Evolutionary conservation across 2,797 vertebrate species (phyloP).

Genomic region (Pithecia hirsuta): DNA sequence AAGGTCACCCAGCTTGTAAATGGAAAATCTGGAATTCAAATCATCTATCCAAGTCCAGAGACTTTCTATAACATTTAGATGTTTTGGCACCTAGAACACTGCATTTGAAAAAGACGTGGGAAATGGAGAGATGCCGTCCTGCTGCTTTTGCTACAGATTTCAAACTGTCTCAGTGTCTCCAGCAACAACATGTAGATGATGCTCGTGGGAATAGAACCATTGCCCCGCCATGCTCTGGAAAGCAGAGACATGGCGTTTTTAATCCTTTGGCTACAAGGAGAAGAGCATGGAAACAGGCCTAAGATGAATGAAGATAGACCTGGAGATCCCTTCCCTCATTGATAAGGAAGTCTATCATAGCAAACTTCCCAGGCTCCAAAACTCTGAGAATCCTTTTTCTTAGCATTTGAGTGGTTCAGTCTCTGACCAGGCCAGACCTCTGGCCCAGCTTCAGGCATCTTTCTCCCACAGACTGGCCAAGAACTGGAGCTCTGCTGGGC

Average conservation of each 20-base stretch:
- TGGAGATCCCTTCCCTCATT: not conserved
- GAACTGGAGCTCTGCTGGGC: not conserved
- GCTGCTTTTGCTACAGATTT: not conserved
- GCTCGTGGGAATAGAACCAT: not conserved
- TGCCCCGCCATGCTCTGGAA: not conserved
- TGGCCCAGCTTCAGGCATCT: not conserved
- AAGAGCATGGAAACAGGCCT: not conserved
- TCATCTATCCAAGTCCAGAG: not conserved
- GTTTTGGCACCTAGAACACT: not conserved
- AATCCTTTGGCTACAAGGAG: conserved; percentile 15
- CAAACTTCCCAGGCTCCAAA: not conserved
- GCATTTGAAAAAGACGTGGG: not conserved
- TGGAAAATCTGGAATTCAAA: not conserved
- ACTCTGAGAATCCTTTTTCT: not conserved
- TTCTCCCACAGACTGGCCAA: not conserved
- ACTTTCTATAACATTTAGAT: not conserved
- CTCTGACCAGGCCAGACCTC: not conserved
- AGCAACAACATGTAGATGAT: not conserved
- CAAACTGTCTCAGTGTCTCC: not conserved
- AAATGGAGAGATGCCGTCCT: not conserved
- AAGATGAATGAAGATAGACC: not conserved
- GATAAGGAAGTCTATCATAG: not conserved
- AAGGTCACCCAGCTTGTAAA: not conserved
- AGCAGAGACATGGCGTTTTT: not conserved
- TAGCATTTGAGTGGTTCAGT: not conserved